Conservation (phyloP, 2,888 invertebrate genomes). For the Nymphalis urticae region DNA sequence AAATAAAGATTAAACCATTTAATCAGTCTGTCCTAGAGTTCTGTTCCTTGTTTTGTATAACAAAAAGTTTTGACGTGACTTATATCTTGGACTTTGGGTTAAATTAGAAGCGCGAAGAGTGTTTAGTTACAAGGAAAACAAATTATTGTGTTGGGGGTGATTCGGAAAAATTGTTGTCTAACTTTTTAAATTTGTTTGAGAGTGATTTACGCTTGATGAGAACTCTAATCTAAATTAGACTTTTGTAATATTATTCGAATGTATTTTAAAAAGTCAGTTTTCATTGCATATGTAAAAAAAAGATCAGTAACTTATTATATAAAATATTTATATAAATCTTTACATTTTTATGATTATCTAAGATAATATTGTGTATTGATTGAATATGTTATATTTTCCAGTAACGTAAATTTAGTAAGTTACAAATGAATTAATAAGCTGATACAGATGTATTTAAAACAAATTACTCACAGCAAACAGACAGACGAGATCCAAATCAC, state of each 20-base stretch:
- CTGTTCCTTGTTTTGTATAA: conserved; percentile 53
- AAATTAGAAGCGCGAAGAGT: conserved; percentile 46
- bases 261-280: neutral
- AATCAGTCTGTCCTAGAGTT: conserved; percentile 67
- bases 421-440: neutral
- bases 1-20: conserved; percentile 79
- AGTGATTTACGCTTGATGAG: conserved; percentile 6
- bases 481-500: conserved; percentile 23
- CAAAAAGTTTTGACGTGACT: conserved; percentile 74
- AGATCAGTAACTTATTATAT: neutral
- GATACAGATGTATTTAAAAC: neutral
- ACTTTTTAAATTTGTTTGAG: conserved; percentile 17
- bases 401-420: too few relatives aligned
- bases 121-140: conserved; percentile 44
- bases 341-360: too few relatives aligned
- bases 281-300: neutral
- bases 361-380: too few relatives aligned
- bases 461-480: conserved; percentile 15
- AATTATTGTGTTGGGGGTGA: conserved; percentile 43
- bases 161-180: conserved; percentile 36
- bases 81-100: conserved; percentile 64
- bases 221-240: neutral
- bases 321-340: too few relatives aligned
- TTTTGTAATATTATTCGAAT: neutral
- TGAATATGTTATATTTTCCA: too few relatives aligned